Percentiles rank a stretch among this genome's conserved stretches.
phyloP scores from a whole-genome alignment of 2,888 invertebrate genomes.

The Parelbella ahira region DNA sequence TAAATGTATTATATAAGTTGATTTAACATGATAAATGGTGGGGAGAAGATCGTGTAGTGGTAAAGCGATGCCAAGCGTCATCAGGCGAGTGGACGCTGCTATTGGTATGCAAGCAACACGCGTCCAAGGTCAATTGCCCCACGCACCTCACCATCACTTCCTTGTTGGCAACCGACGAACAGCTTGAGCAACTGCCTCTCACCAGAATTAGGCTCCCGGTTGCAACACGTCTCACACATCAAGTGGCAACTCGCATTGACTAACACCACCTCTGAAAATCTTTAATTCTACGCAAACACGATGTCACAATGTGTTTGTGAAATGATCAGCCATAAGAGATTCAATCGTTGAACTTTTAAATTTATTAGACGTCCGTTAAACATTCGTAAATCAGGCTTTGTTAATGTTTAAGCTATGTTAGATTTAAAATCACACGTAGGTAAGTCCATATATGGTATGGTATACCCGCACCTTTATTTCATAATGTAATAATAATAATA shows the following conservation, averaged over 20 bases:
- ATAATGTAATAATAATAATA: too few relatives aligned
- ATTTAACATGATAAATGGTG: not conserved
- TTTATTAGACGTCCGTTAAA: too few relatives aligned
- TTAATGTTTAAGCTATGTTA: too few relatives aligned
- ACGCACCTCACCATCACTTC: slow-evolving; percentile 68
- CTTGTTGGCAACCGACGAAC: slow-evolving; percentile 57
- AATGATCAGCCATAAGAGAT: too few relatives aligned
- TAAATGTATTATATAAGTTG: slow-evolving; percentile 6
- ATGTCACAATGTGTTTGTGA: too few relatives aligned
- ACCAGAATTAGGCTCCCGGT: slow-evolving; percentile 65
- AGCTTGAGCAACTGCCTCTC: slow-evolving; percentile 69
- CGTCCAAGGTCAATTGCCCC: slow-evolving; percentile 68
- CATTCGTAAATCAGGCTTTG: too few relatives aligned
- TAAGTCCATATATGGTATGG: too few relatives aligned
- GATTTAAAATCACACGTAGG: too few relatives aligned
- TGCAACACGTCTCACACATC: slow-evolving; percentile 47
- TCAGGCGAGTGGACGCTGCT: slow-evolving; percentile 28
- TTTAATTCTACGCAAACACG: slow-evolving; percentile 3
- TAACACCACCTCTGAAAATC: slow-evolving; percentile 17
- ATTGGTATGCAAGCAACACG: slow-evolving; percentile 50
- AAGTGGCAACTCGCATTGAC: slow-evolving; percentile 19
- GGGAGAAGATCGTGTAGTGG: not conserved
- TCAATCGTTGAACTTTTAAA: too few relatives aligned
- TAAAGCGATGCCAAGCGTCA: slow-evolving; percentile 21
- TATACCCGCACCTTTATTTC: too few relatives aligned